Evolutionary conservation across 2,888 invertebrate genomes (phyloP), one percentile per base, ranked within the genome.

Genomic region (Hecatera dysodea): DNA sequence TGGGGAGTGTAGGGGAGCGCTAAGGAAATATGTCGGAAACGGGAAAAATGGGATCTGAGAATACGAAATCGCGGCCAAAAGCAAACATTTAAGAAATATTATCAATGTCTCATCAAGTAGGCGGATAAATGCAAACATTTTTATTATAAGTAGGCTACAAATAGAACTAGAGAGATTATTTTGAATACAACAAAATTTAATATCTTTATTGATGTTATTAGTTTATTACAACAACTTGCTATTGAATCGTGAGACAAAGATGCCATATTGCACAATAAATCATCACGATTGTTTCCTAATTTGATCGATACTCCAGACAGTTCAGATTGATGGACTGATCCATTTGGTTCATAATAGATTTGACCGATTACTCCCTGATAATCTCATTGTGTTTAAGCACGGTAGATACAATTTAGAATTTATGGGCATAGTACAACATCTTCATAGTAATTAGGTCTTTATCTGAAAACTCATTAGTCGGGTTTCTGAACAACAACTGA

Each of bases 221-320:
- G 6, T 9, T 33, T n/a, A 19, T 53, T 24, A 48, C 57, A 64
- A 56, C 48, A 77, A 22, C 22, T 36, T 29, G 15, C 5, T 59
- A 42, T 52, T 39, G 50, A 33, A 68, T 17, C 60, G 68, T 78
- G 79, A 62, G 79, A 78, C 33, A 42, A 59, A 61, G 60, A 63
- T 46, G 65, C 46, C 65, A 68, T 74, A 72, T 74, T 74, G 19
- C 75, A 42, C 22, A 75, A 79, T 59, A 27, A 56, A 50, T n/a
- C 22, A 74, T 57, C 36, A 27, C 62, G 56, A 68, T 56, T 52
- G 48, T 48, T n/a, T n/a, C n/a, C n/a, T 36, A 57, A 12, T 36
- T 59, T 64, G 78, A 75, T 65, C 42, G 67, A 65, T 56, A 74
- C 67, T 60, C 7, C n/a, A 22, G 56, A 59, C 63, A 52, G 48